Percentiles rank a stretch among this genome's conserved stretches.
Evolutionary conservation across 2,113 vertebrate genomes (phyloP).

Genomic region (Hyla sarda): DNA sequence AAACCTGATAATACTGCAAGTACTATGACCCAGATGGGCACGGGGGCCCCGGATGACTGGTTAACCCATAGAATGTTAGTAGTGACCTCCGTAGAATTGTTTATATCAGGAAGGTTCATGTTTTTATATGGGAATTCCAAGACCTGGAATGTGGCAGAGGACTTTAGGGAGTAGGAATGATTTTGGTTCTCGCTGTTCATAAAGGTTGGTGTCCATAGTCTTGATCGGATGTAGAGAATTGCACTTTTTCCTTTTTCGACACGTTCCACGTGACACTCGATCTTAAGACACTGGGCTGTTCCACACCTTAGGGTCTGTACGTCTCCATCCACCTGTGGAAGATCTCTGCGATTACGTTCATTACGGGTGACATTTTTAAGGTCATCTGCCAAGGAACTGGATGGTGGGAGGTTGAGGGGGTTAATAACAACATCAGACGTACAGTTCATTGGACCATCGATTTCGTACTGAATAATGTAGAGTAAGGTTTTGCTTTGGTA

Average conservation of each 20-base stretch:
- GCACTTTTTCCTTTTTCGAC: slow-evolving; percentile 89
- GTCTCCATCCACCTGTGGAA: slow-evolving; percentile 69
- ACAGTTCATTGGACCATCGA: slow-evolving; percentile 96
- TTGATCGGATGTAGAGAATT: slow-evolving; percentile 87
- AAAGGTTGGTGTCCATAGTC: slow-evolving; percentile 88
- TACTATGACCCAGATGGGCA: slow-evolving; percentile 93
- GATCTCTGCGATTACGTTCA: slow-evolving; percentile 77
- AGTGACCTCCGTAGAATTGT: slow-evolving; percentile 89
- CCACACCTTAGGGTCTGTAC: slow-evolving; percentile 86
- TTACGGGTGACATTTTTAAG: slow-evolving; percentile 75
- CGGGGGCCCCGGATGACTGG: slow-evolving; percentile 76
- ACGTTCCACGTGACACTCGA: slow-evolving; percentile 91
- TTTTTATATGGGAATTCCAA: slow-evolving; percentile 97
- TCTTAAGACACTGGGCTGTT: slow-evolving; percentile 80
- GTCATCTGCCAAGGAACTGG: slow-evolving; percentile 65
- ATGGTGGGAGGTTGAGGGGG: slow-evolving; percentile 87
- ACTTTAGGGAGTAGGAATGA: slow-evolving; percentile 86
- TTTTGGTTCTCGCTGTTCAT: slow-evolving; percentile 91
- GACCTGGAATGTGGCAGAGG: slow-evolving; percentile 87
- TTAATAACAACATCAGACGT: slow-evolving; percentile 88
- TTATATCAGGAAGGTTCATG: slow-evolving; percentile 81
- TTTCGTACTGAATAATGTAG: slow-evolving; percentile 85
- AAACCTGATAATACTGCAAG: slow-evolving; percentile 92
- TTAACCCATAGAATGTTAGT: slow-evolving; percentile 91
- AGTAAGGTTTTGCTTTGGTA: slow-evolving; percentile 84